Percentiles rank a stretch among this genome's conserved stretches.
Conservation (phyloP, 2,888 invertebrate genomes). For the Caenorhabditis sp. region DNA sequence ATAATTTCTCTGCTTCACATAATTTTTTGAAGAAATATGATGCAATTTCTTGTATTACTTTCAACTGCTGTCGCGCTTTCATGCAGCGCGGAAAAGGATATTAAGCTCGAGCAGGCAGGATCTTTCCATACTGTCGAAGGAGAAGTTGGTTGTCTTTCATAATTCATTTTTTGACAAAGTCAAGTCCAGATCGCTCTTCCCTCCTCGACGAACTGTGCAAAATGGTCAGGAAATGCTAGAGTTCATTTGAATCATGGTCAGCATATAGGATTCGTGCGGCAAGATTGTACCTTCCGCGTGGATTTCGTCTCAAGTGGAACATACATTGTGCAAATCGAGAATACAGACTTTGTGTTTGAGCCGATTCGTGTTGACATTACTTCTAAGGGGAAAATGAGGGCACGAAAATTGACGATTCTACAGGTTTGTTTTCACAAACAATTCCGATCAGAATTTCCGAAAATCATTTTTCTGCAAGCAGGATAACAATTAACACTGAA, state of each 20-base stretch:
- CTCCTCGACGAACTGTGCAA: conserved; percentile 47
- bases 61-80: no score
- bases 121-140: no score
- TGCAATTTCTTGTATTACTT: no score
- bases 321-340: conserved; percentile 88
- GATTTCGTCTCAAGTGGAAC: conserved; percentile 90
- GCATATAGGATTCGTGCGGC: conserved; percentile 81
- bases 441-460: no score
- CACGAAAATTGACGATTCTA: conserved; percentile 92
- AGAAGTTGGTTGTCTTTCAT: conserved; percentile 25
- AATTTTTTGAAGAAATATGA: no score
- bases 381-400: conserved; percentile 95
- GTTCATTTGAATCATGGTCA: conserved; percentile 77
- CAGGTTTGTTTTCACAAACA: conserved; percentile 83
- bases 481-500: no score
- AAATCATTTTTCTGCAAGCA: no score
- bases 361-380: conserved; percentile 96
- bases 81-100: no score
- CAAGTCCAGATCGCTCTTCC: conserved; percentile 65
- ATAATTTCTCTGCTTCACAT: no score
- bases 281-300: conserved; percentile 92
- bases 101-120: no score
- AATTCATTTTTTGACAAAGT: conserved; percentile 11
- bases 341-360: conserved; percentile 93
- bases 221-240: conserved; percentile 70